Evolutionary conservation across 2,797 vertebrate genomes (phyloP), one percentile per base, ranked within the genome.

Genomic region (Margarornis squamiger): DNA sequence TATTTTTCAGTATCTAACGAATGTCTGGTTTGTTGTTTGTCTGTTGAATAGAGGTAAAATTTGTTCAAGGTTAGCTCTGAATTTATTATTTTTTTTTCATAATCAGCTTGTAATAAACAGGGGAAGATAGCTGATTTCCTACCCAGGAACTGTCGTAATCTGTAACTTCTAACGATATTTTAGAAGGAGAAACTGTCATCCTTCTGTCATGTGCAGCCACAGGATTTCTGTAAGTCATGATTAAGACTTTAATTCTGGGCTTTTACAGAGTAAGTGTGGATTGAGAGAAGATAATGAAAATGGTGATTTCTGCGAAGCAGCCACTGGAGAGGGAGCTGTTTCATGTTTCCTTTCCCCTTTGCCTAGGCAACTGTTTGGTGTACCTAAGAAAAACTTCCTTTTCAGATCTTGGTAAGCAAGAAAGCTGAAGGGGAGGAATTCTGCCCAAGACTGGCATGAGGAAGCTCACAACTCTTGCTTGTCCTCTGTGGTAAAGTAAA

Each of bases 171-270:
- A 70, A 67, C 9, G 26, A 38, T 84, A 41, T 57, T 94, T 73
- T 74, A 51, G 75, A 82, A 87, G 77, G 67, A 71, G 73, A 70
- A 92, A 79, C 85, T 88, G 78, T 87, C 82, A 91, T 88, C 86
- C 68, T 61, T 91, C 86, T 95, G 93, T 90, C 91, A 39, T 70
- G 70, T 92, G 89, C 85, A 96, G 79, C 92, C 85, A 61, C 85
- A 86, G 95, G 91, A 94, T 93, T 93, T 94, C 92, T 96, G 70
- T 90, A 94, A 95, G 89, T 90, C 91, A 63, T 12, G 85, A 91
- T 94, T 90, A 92, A 91, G 87, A 34, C 82, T 91, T 86, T 77
- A 94, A 94, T 94, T 93, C 92, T 86, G 63, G 67, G 67, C 67
- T 93, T 88, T 90, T 49, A 24, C 12, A 74, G 71, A 62, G 38